Evolutionary conservation across 1,140 invertebrate species (phyloP), one percentile per base, ranked within the genome.

Genomic region (Elymnias hypermnestra): DNA sequence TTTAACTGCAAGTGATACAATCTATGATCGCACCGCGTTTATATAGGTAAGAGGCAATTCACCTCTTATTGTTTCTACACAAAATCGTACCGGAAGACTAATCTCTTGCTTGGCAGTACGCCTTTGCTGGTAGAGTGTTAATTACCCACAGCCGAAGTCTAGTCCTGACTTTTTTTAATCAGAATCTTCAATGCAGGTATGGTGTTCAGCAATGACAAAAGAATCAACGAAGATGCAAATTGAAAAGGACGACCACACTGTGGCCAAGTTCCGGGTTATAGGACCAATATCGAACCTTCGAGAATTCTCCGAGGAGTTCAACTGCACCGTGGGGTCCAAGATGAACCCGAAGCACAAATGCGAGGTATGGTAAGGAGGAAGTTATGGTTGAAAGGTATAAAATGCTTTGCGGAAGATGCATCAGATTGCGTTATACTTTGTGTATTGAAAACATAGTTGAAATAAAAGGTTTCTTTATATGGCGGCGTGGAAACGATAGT

Each of bases 331-430:
- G 2, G 92, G 91, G 3, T 91, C 92, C 1, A 90, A 89, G 47
- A 98, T 98, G 96, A 98, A 98, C 84, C 96, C 97, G 7, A 77
- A 79, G 21, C 88, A 94, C 3, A 98, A 98, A 77, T 98, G 97
- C 74, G 93, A 94, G 70, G 92, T 98, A 33, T 98, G 97, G 97
- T 98, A 93, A 89, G 40, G 18, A 7, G 14, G 4, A 8, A 8
- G 18, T 6, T 14, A 17, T 35, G 13, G 9, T 19, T n/a, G 14
- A 18, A 12, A 19, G 21, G 9, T 36, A 10, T 41, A 36, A 37
- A 37, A 50, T 18, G 39, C 47, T 42, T 50, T 17, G 31, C 31
- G 23, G 41, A 35, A 42, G 15, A 37, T 41, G 18, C 17, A 8
- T 7, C 13, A 17, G 14, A 18, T 22, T 22, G 37, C 28, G 22